Evolutionary conservation across 2,797 vertebrate genomes (phyloP).

Genomic region (Chaunax sp.): DNA sequence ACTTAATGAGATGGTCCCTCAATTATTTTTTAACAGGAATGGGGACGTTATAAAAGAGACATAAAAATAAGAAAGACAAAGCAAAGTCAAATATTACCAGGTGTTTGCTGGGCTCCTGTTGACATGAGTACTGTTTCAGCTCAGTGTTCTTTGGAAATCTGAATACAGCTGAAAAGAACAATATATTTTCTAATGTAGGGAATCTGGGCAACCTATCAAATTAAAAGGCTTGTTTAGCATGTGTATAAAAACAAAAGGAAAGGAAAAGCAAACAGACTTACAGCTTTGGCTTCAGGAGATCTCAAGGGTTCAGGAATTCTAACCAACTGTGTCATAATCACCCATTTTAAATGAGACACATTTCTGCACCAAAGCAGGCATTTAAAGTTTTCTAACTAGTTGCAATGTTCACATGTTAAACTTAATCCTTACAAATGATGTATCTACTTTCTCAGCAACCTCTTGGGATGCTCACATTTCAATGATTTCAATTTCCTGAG

Average conservation of each 20-base stretch:
- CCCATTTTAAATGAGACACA: no score
- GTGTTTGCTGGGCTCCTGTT: not conserved
- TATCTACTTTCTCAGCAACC: no score
- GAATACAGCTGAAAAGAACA: constrained; percentile 14
- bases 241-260: not conserved
- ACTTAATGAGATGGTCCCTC: constrained; percentile 21
- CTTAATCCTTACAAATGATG: no score
- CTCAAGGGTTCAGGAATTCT: no score
- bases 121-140: not conserved
- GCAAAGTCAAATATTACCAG: not conserved
- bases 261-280: no score
- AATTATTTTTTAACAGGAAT: constrained; percentile 7
- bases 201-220: not conserved
- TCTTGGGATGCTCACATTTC: no score
- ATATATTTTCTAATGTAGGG: not conserved
- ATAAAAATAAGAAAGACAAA: constrained; percentile 1
- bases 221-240: not conserved
- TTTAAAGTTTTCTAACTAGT: no score
- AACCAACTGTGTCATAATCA: no score
- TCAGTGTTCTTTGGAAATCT: constrained; percentile 8
- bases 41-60: not conserved
- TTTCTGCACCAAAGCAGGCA: no score
- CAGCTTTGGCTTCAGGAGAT: no score
- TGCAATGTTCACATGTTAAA: no score
- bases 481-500: no score